Base-by-base conservation (phyloP, 2,113 vertebrate genomes). In the Tragelaphus strepsiceros region DNA sequence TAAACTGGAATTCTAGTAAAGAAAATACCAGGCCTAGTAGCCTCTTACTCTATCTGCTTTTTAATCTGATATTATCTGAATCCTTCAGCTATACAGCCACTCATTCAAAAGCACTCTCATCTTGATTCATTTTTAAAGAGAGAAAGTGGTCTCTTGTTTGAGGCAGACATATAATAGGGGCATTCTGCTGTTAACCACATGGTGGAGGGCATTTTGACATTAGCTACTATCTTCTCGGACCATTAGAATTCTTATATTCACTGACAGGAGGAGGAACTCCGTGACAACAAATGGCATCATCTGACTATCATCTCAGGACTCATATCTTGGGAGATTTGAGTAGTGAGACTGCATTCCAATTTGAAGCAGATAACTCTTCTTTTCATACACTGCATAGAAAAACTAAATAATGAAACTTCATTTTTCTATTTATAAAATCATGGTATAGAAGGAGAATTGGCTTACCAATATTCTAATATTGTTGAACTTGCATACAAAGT, bases 71-170 rank as follows among this genome's bases (percentile, higher is more conserved):
- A 0, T 82, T 59, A 30, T 92, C 78, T 51, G n/a, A 54, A 49
- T 96, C 58, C 26, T 71, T 90, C 30, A 78, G 54, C 64, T 94
- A 49, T 24, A 59, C 58, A 74, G n/a, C 2, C 35, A 93, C 24
- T 96, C 35, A 90, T 51, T 30, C 21, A 3, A 81, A 96, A 95
- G 16, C 7, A 64, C 17, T 96, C 59, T 97, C 56, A 59, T 43
- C 62, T 95, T 88, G 58, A 94, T 92, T 92, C 49, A 83, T 62
- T 95, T 81, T 92, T 94, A 83, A 93, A 93, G 86, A 93, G 8
- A 61, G 30, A 92, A 97, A 92, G 56, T 94, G 7, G 24, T 35
- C 16, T 94, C 13, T 81, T 85, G 13, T 90, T 90, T 90, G 56
- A 88, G 32, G 71, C 28, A 83, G 83, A 59, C 43, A 49, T 46